phyloP scores from a whole-genome alignment of 2,113 vertebrate genomes.

The Raja brachyura region DNA sequence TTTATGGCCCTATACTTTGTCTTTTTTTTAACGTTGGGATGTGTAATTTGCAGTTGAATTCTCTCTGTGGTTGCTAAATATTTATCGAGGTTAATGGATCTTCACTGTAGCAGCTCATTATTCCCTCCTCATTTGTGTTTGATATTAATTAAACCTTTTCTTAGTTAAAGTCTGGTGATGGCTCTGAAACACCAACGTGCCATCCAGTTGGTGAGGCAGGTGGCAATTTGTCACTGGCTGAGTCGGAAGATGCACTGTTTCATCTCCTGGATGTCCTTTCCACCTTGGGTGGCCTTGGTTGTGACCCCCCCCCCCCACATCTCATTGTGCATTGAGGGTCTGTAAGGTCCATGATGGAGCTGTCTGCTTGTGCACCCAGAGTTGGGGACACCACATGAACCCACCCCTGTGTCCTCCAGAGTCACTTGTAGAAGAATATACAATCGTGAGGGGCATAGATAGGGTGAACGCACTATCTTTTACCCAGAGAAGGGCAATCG shows the following conservation, averaged over 20 bases:
- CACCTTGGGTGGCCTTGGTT: neutral
- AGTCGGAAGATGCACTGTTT: neutral
- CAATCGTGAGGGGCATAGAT: too few relatives aligned
- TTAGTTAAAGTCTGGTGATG: neutral
- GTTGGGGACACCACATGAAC: too few relatives aligned
- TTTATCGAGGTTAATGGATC: constrained; percentile 15
- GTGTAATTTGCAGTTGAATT: constrained; percentile 2
- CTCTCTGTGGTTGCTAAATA: neutral
- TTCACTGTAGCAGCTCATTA: neutral
- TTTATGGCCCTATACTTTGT: neutral
- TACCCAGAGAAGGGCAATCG: too few relatives aligned
- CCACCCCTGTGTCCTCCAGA: too few relatives aligned
- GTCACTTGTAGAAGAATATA: too few relatives aligned
- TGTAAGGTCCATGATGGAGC: neutral
- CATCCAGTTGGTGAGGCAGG: neutral
- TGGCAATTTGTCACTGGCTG: neutral
- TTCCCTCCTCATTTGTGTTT: neutral
- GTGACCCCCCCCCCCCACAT: neutral
- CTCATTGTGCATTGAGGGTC: neutral
- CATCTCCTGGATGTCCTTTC: neutral
- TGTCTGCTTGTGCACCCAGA: neutral
- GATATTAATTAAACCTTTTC: neutral
- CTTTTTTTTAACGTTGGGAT: neutral
- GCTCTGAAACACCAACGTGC: neutral
- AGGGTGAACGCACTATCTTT: too few relatives aligned